These are phyloP conservation scores for Xiphorhynchus elegans DNA, from an alignment of 2,113 vertebrate species.

Conservation along the genomic window DNA sequence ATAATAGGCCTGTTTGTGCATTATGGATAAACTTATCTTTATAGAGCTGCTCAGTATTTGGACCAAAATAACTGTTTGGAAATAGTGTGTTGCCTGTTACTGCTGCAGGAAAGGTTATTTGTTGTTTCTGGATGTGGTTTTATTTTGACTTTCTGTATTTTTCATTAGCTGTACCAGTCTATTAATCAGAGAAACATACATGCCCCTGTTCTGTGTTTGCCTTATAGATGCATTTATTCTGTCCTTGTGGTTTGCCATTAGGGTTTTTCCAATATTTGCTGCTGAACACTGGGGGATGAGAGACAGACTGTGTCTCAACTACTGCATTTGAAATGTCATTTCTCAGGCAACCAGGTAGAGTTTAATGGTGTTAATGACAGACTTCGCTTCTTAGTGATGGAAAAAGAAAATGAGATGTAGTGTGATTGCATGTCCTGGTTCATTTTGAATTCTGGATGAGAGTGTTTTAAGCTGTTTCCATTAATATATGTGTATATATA, in stretches of 20 bases:
- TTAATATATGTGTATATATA: background rate
- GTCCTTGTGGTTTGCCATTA: background rate
- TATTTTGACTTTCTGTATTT: background rate
- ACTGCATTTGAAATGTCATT: background rate
- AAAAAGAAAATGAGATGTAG: background rate
- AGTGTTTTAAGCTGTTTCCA: background rate
- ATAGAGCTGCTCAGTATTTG: background rate
- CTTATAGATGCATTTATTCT: background rate
- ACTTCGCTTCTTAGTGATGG: background rate
- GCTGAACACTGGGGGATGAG: background rate
- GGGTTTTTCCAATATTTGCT: background rate
- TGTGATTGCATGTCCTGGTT: background rate
- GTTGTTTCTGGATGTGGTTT: background rate
- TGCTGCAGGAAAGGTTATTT: background rate
- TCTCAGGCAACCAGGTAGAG: background rate
- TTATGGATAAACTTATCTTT: background rate
- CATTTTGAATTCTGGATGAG: background rate
- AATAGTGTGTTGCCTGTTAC: background rate
- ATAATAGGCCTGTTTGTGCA: background rate
- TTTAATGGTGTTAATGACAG: background rate
- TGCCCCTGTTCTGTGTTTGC: background rate
- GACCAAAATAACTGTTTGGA: background rate
- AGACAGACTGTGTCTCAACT: background rate
- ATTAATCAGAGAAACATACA: background rate
- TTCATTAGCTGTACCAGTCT: background rate